A percentile compares a stretch with the other conserved stretches of the same genome.
phyloP scores from a whole-genome alignment of 1,140 invertebrate species.

The Gonatopus flavifemur region DNA sequence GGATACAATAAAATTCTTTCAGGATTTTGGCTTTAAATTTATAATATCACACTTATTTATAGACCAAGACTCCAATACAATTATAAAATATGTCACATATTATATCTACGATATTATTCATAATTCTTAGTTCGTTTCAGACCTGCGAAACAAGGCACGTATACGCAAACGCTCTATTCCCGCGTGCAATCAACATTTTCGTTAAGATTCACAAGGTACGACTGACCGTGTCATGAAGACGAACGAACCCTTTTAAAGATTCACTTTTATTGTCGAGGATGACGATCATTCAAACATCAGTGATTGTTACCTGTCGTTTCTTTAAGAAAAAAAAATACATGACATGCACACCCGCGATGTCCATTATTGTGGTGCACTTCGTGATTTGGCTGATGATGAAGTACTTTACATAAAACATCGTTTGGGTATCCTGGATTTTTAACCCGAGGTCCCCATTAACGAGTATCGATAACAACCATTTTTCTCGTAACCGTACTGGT shows the following conservation, averaged over 20 bases:
- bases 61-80: too few relatives aligned
- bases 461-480: slow-evolving; percentile 13
- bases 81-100: too few relatives aligned
- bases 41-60: too few relatives aligned
- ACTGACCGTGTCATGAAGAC: not conserved
- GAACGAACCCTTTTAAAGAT: slow-evolving; percentile 21
- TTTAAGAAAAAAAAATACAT: too few relatives aligned
- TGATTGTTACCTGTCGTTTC: too few relatives aligned
- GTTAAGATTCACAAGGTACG: slow-evolving; percentile 11
- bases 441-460: slow-evolving; percentile 23
- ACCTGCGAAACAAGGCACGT: too few relatives aligned
- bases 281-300: slow-evolving; percentile 10
- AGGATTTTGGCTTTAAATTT: too few relatives aligned
- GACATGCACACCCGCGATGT: slow-evolving; percentile 22
- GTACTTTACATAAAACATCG: slow-evolving; percentile 44
- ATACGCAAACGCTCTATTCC: too few relatives aligned
- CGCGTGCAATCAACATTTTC: slow-evolving; percentile 1
- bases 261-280: slow-evolving; percentile 1
- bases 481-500: too few relatives aligned
- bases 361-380: slow-evolving; percentile 34
- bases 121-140: too few relatives aligned
- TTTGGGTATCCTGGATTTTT: slow-evolving; percentile 27
- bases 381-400: slow-evolving; percentile 35
- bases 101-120: too few relatives aligned
- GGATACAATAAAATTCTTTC: too few relatives aligned